Evolutionary conservation across 2,797 vertebrate species (phyloP).

Genomic region (Myotis findleyi): DNA sequence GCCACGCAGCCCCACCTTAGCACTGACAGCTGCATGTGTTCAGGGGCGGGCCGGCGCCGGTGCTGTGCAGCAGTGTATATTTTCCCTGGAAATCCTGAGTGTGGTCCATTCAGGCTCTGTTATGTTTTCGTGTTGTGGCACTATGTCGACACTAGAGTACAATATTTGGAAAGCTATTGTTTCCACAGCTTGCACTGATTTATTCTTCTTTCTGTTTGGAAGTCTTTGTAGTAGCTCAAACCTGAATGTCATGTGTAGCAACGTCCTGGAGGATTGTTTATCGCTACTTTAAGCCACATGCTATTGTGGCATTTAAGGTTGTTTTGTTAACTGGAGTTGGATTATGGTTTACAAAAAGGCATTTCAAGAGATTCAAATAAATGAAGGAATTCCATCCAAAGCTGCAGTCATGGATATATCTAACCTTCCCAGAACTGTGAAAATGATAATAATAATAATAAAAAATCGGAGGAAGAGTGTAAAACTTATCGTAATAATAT

Average conservation of each 20-base stretch:
- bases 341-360: constrained; percentile 53
- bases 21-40: constrained; percentile 8
- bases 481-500: neutral
- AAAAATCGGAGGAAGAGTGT: neutral
- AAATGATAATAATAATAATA: neutral
- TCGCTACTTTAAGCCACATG: constrained; percentile 36
- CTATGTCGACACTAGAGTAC: constrained; percentile 52
- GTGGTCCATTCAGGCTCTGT: constrained; percentile 26
- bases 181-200: constrained; percentile 80
- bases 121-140: constrained; percentile 43
- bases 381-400: constrained; percentile 14
- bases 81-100: constrained; percentile 72
- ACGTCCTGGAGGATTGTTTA: constrained; percentile 21
- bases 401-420: neutral
- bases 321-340: constrained; percentile 62
- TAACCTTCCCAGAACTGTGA: neutral
- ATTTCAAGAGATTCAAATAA: constrained; percentile 62
- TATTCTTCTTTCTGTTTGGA: constrained; percentile 57
- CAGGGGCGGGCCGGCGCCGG: neutral
- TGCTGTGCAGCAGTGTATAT: neutral
- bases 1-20: neutral
- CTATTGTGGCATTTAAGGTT: constrained; percentile 24
- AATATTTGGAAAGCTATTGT: constrained; percentile 79
- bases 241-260: constrained; percentile 34
- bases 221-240: constrained; percentile 33